Base-by-base conservation (phyloP, 2,888 invertebrate genomes). In the Aphodius sticticus region DNA sequence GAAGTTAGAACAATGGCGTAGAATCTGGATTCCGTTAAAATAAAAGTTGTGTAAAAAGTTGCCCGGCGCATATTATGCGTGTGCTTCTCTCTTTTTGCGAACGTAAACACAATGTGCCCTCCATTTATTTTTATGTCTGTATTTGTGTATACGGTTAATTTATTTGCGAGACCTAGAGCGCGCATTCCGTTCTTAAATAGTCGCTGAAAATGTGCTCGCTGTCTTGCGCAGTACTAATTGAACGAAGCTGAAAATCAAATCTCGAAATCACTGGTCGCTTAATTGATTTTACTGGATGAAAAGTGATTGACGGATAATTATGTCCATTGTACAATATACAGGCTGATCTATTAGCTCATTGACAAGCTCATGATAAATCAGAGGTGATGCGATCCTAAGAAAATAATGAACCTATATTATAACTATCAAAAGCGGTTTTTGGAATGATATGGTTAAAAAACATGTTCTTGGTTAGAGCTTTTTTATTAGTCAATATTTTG, bases 1-100 rank as follows among this genome's bases (percentile, higher is more conserved):
- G n/a, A 35, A 74, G 37, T 74, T 74, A 74, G 74, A 74, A 74
- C 74, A 74, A 74, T 74, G 74, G 74, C 74, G 36, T 7, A 53
- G 53, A 53, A 74, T 74, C 74, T 35, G 36, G 35, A 37, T 74
- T 74, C 35, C 74, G 74, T 35, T 37, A 35, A 37, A 74, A 74
- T 36, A 74, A 74, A 74, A 74, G 36, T 74, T 36, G 36, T 14
- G 37, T 36, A 74, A 74, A 74, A 74, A 74, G 36, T 74, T 37
- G 74, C 26, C 69, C 76, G 69, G 15, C 69, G 69, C 77, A 35
- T 16, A 69, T 15, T 69, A 16, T 26, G 69, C 26, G 36, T 77
- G 37, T 26, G 37, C 16, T 74, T 36, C 74, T 26, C 14, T 37
- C 26, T 53, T 53, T 53, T 53, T 53, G 53, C 53, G 53, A 53